Conservation (phyloP, 2,888 invertebrate genomes). For the Sussaba pulchella region DNA sequence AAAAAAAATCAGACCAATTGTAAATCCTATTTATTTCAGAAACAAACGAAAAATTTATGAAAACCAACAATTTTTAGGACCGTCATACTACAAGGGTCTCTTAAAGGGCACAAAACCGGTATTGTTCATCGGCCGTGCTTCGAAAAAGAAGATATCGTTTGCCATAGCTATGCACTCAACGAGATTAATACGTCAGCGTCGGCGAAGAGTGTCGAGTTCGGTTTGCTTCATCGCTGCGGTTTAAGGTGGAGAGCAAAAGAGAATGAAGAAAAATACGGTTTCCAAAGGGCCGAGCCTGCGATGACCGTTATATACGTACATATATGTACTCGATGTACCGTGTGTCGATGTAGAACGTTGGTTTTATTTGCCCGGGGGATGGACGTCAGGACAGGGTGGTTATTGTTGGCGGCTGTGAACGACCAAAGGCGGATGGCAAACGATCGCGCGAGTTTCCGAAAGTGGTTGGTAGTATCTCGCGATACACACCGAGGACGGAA, state of each 20-base stretch:
- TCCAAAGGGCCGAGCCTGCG: constrained; percentile 4
- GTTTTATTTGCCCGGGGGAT: constrained; percentile 45
- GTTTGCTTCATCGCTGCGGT: constrained; percentile 30
- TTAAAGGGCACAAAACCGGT: no score
- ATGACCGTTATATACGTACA: not conserved
- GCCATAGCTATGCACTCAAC: constrained; percentile 60
- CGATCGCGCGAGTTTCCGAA: constrained; percentile 15
- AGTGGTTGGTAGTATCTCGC: constrained; percentile 25
- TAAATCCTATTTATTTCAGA: no score
- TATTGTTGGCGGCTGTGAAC: constrained; percentile 28
- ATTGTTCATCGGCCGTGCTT: no score
- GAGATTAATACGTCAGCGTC: constrained; percentile 68
- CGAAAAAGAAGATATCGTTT: constrained; percentile 26
- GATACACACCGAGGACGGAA: constrained; percentile 72
- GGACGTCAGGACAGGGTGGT: constrained; percentile 17
- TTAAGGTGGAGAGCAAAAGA: constrained; percentile 27
- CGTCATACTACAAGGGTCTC: no score
- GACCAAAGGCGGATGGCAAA: constrained; percentile 33
- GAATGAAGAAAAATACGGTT: constrained; percentile 23
- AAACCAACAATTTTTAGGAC: no score
- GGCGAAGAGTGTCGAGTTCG: constrained; percentile 41
- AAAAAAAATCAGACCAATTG: no score
- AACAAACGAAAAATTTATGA: no score
- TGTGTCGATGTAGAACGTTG: constrained; percentile 15
- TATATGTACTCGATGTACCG: not conserved